Base-by-base conservation (phyloP, 2,888 invertebrate genomes). In the Campoplex nolae region DNA sequence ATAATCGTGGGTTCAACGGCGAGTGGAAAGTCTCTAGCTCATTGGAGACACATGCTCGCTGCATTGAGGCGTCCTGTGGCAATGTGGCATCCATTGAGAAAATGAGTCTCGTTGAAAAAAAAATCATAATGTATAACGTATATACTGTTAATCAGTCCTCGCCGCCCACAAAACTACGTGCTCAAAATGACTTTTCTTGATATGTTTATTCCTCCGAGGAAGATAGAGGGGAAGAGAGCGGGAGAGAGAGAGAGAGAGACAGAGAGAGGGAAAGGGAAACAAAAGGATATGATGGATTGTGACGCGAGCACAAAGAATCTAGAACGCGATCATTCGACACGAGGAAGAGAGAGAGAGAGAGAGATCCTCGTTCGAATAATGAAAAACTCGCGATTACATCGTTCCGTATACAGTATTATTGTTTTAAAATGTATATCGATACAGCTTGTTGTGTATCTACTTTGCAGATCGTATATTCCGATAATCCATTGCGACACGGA, bases 11-110 rank as follows among this genome's bases (percentile, higher is more conserved):
- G 97, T 38, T 96, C 97, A 58, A 96, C 96, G 91, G 96, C 97
- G 18, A 96, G 96, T 58, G 97, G 97, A 82, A 96, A 97, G 91
- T 96, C 97, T 1, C 93, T 97, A 77, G 96, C 96, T 38, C 98
- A 98, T 92, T 98, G 97, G 97, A 97, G 97, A 92, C 97, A 97
- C 95, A 98, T 98, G 97, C 95, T 98, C 93, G 96, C 97, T 54
- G 97, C 97, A 28, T 95, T 97, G 70, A 95, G 97, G 88, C 97
- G 97, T 92, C 97, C 97, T 0, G 96, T 97, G 11, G 97, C 97
- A 51, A 97, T 97, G 97, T 98, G 98, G 97, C 98, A 98, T 94
- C 96, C 97, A 54, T 95, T 98, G 67, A 95, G 97, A 90, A 96
- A 94, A 90, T 94, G 89, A 92, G 88, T 86, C 77, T 48, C 68